These are phyloP conservation scores for Gnatocerus cornutus DNA, from an alignment of 2,888 invertebrate genomes.

Conservation along the genomic window DNA sequence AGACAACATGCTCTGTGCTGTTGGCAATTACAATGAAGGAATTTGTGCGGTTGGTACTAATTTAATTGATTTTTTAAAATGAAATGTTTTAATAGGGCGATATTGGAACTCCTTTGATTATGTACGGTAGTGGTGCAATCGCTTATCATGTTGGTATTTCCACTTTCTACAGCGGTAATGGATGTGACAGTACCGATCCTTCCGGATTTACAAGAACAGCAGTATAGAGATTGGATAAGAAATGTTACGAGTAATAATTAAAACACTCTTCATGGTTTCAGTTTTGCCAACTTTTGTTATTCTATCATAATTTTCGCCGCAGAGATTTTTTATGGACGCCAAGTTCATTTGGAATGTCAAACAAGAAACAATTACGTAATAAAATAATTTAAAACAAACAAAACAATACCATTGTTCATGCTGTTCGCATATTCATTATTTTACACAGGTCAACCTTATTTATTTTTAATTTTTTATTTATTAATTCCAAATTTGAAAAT, in stretches of 20 bases:
- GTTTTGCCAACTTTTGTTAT: too few species aligned
- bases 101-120: conserved; percentile 20
- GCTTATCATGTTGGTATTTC: conserved; percentile 13
- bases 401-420: too few species aligned
- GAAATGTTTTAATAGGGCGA: conserved; percentile 16
- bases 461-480: too few species aligned
- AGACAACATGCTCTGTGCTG: conserved; percentile 26
- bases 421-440: too few species aligned
- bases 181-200: conserved; percentile 27
- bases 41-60: conserved; percentile 16
- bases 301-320: too few species aligned
- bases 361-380: too few species aligned
- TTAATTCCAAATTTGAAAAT: too few species aligned
- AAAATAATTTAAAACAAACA: too few species aligned
- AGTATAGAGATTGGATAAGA: conserved; percentile 20
- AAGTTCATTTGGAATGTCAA: too few species aligned
- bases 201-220: conserved; percentile 24
- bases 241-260: conserved; percentile 4
- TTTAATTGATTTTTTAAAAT: background rate
- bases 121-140: conserved; percentile 1
- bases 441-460: too few species aligned
- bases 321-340: too few species aligned
- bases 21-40: conserved; percentile 32
- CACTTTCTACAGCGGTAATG: conserved; percentile 16
- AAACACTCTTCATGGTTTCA: too few species aligned